These are phyloP conservation scores for Linnaemya vulpina DNA, from an alignment of 2,888 invertebrate genomes.

Conservation along the genomic window DNA sequence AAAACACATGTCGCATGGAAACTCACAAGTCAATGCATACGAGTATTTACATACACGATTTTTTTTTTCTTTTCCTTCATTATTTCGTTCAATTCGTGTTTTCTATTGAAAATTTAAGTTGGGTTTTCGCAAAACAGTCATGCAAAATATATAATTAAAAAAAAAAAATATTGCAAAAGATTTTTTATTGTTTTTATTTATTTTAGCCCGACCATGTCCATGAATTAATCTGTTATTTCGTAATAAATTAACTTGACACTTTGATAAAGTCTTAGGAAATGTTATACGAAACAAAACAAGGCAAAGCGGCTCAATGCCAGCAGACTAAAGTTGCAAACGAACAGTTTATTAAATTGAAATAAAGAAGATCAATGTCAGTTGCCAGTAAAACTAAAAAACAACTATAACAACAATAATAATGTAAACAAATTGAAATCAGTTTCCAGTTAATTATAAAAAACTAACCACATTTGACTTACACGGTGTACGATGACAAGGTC, in stretches of 20 bases:
- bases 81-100: constrained; percentile 4
- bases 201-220: constrained; percentile 5
- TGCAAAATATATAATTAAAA: not conserved
- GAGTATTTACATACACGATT: not conserved
- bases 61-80: not conserved
- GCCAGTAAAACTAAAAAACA: not conserved
- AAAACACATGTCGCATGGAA: constrained; percentile 27
- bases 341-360: constrained; percentile 3
- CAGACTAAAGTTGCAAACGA: constrained; percentile 42
- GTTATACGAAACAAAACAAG: not conserved
- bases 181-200: not conserved
- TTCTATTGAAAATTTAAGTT: constrained; percentile 34
- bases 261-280: constrained; percentile 33
- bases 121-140: not conserved
- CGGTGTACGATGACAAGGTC: constrained; percentile 9
- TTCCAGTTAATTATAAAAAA: not conserved
- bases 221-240: constrained; percentile 26
- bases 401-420: not conserved
- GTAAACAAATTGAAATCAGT: not conserved
- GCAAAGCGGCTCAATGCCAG: constrained; percentile 45
- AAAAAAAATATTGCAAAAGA: not conserved
- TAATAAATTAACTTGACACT: constrained; percentile 21
- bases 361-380: not conserved
- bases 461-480: constrained; percentile 16
- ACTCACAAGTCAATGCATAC: not conserved